Conservation (phyloP, 37 sponge, comb jelly and placozoan species). For the Bolinopsis microptera region DNA sequence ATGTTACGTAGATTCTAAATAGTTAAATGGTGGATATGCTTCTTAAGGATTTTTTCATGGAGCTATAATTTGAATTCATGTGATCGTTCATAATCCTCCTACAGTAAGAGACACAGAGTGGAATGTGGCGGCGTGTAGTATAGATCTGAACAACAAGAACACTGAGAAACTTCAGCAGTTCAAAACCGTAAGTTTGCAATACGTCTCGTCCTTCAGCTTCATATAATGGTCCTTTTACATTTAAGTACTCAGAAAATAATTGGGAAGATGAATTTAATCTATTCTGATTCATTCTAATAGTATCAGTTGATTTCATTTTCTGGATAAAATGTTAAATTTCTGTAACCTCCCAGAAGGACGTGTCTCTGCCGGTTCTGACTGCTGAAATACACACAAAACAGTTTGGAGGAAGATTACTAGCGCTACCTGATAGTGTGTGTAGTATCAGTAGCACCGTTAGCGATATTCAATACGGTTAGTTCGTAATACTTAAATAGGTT, state of each 20-base stretch:
- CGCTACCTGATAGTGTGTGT: not conserved
- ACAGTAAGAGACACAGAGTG: not conserved
- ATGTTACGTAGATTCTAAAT: too few species aligned
- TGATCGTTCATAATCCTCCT: too few species aligned
- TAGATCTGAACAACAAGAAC: not conserved
- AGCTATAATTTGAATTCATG: too few species aligned
- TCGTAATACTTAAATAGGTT: not conserved
- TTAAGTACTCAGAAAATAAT: too few species aligned
- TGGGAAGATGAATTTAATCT: too few species aligned
- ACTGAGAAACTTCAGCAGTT: not conserved
- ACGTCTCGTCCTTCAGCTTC: too few species aligned
- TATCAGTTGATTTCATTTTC: too few species aligned
- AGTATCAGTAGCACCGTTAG: not conserved
- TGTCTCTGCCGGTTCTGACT: not conserved
- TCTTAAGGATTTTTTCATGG: too few species aligned
- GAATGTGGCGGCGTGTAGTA: not conserved
- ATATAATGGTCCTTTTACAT: too few species aligned
- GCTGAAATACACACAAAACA: not conserved
- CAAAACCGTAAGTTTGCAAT: not conserved
- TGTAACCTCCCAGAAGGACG: not conserved
- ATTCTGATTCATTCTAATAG: too few species aligned
- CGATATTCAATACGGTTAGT: conserved; percentile 11
- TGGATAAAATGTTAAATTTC: too few species aligned
- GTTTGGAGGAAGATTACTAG: not conserved
- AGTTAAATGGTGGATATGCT: too few species aligned